Conservation (phyloP, 2,888 invertebrate species). For the Tethea ocularis region DNA sequence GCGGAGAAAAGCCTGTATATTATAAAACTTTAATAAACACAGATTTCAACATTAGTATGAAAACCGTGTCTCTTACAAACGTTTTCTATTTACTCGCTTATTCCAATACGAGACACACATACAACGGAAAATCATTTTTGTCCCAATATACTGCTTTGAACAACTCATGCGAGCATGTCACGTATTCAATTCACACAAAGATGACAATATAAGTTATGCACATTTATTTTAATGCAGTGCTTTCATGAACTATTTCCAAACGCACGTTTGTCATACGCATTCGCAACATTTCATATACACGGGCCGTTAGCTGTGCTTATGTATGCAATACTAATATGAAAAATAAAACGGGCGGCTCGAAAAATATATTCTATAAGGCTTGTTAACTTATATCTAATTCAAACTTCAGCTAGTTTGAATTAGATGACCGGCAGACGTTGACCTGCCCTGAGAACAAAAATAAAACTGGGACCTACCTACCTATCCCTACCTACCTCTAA, state of each 20-base stretch:
- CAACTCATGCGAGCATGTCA: not conserved
- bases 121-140: not conserved
- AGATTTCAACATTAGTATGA: not conserved
- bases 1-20: no score
- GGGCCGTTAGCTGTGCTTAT: not conserved
- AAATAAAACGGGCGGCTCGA: not conserved
- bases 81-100: not conserved
- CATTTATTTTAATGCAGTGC: conserved; percentile 6
- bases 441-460: no score
- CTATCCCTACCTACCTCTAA: no score
- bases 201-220: conserved; percentile 7
- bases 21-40: not conserved
- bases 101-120: not conserved
- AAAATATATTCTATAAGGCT: not conserved
- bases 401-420: no score
- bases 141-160: conserved; percentile 3
- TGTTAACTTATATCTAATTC: not conserved
- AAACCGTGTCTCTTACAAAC: not conserved
- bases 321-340: not conserved
- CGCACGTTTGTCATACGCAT: conserved; percentile 3
- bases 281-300: conserved; percentile 1
- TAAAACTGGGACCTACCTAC: no score
- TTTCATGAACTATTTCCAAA: conserved; percentile 4
- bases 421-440: no score
- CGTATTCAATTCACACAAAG: conserved; percentile 9